These are phyloP conservation scores for Caenorhabditis sp. DNA, from an alignment of 2,888 invertebrate species.

Conservation along the genomic window DNA sequence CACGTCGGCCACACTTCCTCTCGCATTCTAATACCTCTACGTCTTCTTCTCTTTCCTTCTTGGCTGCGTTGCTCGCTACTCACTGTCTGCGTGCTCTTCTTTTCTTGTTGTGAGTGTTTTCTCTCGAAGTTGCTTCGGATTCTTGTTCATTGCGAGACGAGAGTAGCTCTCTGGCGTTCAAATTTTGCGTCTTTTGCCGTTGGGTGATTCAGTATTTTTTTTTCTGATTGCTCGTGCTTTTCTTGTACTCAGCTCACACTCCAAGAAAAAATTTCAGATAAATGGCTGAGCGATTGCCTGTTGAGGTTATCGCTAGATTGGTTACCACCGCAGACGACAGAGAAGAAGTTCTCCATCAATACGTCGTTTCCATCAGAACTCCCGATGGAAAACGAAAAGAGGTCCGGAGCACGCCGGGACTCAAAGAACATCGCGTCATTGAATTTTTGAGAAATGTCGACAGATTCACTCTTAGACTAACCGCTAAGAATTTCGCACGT, in stretches of 20 bases:
- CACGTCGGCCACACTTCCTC: not conserved
- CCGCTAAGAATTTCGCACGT: not conserved
- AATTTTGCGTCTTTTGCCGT: no score
- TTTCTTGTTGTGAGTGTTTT: not conserved
- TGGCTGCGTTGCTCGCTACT: not conserved
- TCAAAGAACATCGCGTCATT: not conserved
- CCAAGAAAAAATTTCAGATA: no score
- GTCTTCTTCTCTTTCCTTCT: not conserved
- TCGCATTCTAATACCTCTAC: not conserved
- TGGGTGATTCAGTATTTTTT: no score
- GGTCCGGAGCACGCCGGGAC: not conserved
- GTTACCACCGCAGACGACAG: not conserved
- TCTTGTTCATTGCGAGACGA: no score
- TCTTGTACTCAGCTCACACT: no score
- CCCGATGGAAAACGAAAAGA: constrained; percentile 3
- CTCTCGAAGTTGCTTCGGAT: no score
- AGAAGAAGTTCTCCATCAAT: not conserved
- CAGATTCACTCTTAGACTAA: not conserved
- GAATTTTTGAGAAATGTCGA: not conserved
- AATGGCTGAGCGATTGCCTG: not conserved
- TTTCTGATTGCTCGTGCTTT: not conserved
- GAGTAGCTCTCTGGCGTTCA: no score
- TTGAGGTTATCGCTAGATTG: not conserved
- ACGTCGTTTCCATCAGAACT: not conserved
- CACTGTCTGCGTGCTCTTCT: constrained; percentile 1